A percentile compares a stretch with the other conserved stretches of the same genome.
Evolutionary conservation across 1,140 invertebrate genomes (phyloP).

Genomic region (Phocides pigmalion): DNA sequence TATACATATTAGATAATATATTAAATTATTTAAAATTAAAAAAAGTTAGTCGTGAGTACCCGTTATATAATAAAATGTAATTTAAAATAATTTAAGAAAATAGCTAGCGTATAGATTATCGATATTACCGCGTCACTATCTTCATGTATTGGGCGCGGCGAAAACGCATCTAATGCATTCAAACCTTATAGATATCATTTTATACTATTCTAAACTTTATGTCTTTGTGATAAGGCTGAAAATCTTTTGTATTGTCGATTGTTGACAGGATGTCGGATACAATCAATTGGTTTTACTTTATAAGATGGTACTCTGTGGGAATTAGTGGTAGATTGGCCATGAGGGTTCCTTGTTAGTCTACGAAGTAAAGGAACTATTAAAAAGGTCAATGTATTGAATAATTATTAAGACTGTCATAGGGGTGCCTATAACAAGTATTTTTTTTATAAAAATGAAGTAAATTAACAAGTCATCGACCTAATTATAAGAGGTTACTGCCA

Average conservation of each 20-base stretch:
- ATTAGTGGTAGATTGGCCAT: slow-evolving; percentile 20
- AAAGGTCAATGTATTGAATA: too few relatives aligned
- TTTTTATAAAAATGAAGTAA: too few relatives aligned
- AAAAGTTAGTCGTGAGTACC: too few relatives aligned
- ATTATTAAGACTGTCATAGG: too few relatives aligned
- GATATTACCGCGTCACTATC: slow-evolving; percentile 40
- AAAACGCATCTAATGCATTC: slow-evolving; percentile 56
- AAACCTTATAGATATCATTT: slow-evolving; percentile 25
- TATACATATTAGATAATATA: too few relatives aligned
- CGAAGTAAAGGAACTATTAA: too few relatives aligned
- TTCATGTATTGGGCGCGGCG: slow-evolving; percentile 45
- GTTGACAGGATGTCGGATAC: background rate
- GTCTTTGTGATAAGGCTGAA: background rate
- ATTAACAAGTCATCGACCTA: too few relatives aligned
- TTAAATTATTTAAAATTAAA: too few relatives aligned
- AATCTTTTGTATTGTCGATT: background rate
- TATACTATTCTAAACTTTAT: background rate
- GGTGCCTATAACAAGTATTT: too few relatives aligned
- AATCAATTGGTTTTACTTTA: slow-evolving; percentile 24
- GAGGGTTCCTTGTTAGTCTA: slow-evolving; percentile 16
- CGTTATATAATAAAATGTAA: too few relatives aligned
- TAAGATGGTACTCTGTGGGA: slow-evolving; percentile 10
- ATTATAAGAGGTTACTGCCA: too few relatives aligned
- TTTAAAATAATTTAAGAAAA: too few relatives aligned
- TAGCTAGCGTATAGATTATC: background rate